Evolutionary conservation across 2,888 invertebrate species (phyloP), one percentile per base, ranked within the genome.

Genomic region (Drosophila recens): DNA sequence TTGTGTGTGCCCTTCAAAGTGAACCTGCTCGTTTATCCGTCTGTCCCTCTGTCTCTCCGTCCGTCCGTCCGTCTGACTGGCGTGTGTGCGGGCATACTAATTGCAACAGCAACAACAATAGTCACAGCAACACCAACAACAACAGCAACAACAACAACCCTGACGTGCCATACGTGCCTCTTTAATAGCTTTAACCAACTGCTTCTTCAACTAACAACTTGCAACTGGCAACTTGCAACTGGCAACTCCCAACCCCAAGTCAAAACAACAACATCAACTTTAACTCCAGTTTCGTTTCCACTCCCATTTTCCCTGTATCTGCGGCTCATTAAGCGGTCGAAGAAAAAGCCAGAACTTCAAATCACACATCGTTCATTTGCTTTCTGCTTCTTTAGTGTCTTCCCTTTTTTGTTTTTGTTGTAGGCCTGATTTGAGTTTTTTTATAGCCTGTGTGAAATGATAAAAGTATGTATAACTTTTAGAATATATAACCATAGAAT

Each of bases 51-150:
- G 30, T 8, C 30, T 5, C 30, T 30, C 2, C 5, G 51, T 13
- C 58, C 13, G 17, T 4, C 17, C 4, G 17, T 20, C 53, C 8
- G 51, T 17, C 51, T 23, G 46, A 0, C 63, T 53, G 72, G 52
- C 61, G 64, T 78, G 68, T 83, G 81, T 78, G 75, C 76, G 77
- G 87, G 83, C 81, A 83, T 83, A 84, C 83, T 84, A 83, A 84
- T 84, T 84, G 81, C 83, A 83, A 67, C 48, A 67, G 79, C 73
- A 75, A 52, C 49, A 67, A 63, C 72, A 38, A 20, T 13, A 45
- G 43, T 46, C 6, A 49, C 43, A 38, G 81, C 83, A 83, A 66
- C 49, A 67, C 75, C 72, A 72, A 48, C 48, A 67, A 58, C 72
- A 51, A 65, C 63, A 70, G 38, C 33, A 59, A 46, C 66, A 57